These are phyloP conservation scores for Loris lydekkerianus DNA, from an alignment of 2,797 vertebrate species.

Conservation along the genomic window DNA sequence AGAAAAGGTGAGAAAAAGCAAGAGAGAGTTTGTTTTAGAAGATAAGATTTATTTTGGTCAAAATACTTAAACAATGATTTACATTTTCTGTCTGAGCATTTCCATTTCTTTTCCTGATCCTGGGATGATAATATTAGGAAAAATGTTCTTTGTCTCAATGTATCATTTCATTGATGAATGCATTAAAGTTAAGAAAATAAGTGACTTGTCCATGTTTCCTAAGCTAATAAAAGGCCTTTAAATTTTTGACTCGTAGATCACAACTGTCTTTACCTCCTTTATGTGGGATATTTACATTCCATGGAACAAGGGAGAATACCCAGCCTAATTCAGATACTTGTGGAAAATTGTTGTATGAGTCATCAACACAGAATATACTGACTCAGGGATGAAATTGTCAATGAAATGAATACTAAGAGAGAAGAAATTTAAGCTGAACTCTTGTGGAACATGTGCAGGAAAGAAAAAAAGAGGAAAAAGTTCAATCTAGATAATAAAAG, in stretches of 20 bases:
- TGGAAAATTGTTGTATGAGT: not conserved
- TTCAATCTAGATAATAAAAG: not conserved
- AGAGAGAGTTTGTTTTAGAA: not conserved
- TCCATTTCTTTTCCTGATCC: not conserved
- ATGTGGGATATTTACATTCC: not conserved
- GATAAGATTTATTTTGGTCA: not conserved
- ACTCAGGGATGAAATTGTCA: not conserved
- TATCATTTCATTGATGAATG: not conserved
- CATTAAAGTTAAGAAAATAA: not conserved
- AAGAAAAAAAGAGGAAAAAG: not conserved
- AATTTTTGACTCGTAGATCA: not conserved
- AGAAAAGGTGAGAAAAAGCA: not conserved
- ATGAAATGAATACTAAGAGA: not conserved
- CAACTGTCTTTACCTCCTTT: not conserved
- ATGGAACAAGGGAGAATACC: not conserved
- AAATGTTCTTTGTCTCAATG: not conserved
- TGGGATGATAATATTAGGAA: not conserved
- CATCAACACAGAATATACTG: not conserved
- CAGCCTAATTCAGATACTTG: not conserved
- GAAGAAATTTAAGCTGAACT: not conserved
- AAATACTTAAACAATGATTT: not conserved
- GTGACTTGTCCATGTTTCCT: not conserved
- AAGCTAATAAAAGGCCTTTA: not conserved
- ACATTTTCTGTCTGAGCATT: not conserved
- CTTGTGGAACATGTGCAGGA: not conserved